Evolutionary conservation across 2,113 vertebrate genomes (phyloP), one percentile per base, ranked within the genome.

Genomic region (Pomatostomus ruficeps): DNA sequence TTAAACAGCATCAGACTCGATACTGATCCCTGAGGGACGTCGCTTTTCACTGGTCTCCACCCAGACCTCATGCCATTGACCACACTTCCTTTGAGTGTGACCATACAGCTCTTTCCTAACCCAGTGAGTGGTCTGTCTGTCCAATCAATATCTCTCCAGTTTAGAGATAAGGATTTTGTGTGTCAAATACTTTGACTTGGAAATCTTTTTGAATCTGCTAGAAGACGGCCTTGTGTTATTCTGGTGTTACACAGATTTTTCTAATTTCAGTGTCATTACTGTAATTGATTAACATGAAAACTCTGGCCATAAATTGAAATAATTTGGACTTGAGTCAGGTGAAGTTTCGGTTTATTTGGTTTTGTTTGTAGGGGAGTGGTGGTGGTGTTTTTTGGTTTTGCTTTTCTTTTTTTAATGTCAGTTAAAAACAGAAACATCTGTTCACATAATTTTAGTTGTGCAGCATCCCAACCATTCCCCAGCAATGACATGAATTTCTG

Each of bases 51-150:
- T 28, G 15, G 3, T 57, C 17, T 42, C 26, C 33, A 38, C 12
- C 14, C 25, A 42, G 25, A 26, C 8, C 11, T 16, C 18, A 22
- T 66, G 19, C 18, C 43, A 14, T 5, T 65, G 58, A 65, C 4
- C 18, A 45, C 1, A 0, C 22, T 11, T 48, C 12, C 21, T 57
- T 49, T 26, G 22, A 33, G 8, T 18, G 25, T 15, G 7, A 28
- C 6, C 14, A 11, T 24, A 8, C 5, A 65, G 12, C 8, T 26
- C 54, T 52, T n/a, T 61, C 26, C 16, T 46, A 9, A 40, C 19
- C n/a, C 22, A 65, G 5, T 1, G 7, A 43, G 12, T 11, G 5
- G 26, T 51, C 33, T 15, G 17, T 28, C 76, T 43, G 18, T 16
- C 23, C 51, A 65, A 66, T 33, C 36, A 11, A 21, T 6, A 6